These are phyloP conservation scores for Pectinophora gossypiella DNA, from an alignment of 1,140 invertebrate genomes.

Conservation along the genomic window DNA sequence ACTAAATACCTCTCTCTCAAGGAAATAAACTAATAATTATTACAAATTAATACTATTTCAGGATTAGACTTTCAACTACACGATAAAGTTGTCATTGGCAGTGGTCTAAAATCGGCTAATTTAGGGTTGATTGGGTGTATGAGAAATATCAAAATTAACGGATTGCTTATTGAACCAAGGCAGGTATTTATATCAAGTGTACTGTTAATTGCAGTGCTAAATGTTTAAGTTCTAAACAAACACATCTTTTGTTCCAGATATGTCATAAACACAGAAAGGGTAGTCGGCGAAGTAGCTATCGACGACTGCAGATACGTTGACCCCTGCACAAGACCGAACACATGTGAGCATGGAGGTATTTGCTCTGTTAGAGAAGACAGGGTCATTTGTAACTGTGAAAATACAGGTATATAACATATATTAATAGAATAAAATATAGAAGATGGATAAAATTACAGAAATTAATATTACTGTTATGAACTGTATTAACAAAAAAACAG, in stretches of 20 bases:
- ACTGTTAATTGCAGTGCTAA: too few relatives aligned
- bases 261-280: constrained; percentile 86
- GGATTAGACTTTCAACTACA: constrained; percentile 76
- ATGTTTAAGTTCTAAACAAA: not conserved
- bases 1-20: constrained; percentile 6
- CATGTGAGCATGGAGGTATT: constrained; percentile 93
- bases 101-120: constrained; percentile 80
- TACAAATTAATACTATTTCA: constrained; percentile 18
- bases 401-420: too few relatives aligned
- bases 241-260: constrained; percentile 71
- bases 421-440: too few relatives aligned
- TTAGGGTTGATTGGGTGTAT: constrained; percentile 93
- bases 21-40: not conserved
- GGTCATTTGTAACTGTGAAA: constrained; percentile 91
- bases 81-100: constrained; percentile 84
- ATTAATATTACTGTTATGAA: too few relatives aligned
- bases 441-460: too few relatives aligned
- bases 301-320: constrained; percentile 95
- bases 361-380: constrained; percentile 92
- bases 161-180: constrained; percentile 80
- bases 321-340: constrained; percentile 90
- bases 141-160: constrained; percentile 90
- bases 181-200: too few relatives aligned
- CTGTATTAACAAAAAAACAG: too few relatives aligned
- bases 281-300: constrained; percentile 90